Base-by-base conservation (phyloP, 1,140 invertebrate species). In the Caenorhabditis remanei region DNA sequence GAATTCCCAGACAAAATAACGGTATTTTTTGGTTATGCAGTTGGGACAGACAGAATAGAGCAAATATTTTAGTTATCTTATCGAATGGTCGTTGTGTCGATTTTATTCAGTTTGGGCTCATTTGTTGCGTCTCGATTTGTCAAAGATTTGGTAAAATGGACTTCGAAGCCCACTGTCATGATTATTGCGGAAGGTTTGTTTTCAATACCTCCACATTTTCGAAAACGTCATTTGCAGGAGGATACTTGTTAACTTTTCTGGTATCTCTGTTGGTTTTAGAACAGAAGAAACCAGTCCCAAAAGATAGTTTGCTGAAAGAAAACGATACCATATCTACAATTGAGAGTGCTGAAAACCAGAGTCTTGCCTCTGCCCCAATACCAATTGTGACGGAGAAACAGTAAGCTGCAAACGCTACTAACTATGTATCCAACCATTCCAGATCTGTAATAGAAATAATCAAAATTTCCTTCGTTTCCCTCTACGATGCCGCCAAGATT, bases 21-120 rank as follows among this genome's bases (percentile, higher is more conserved):
- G 83, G 88, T 84, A 63, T 14, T 40, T 55, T 67, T 63, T 3
- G 21, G n/a, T 58, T 9, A 58, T 1, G 9, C 14, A 7, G 56
- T 43, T n/a, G 50, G 56, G 8, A 13, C 63, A 4, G 55, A 7
- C 53, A 63, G 16, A 2, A 71, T 46, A 2, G 1, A 21, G 5
- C 43, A 43, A 32, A 11, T 24, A 21, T 71, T 89, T 84, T 40
- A 88, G 88, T 46, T 89, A 16, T 89, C 88, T 6, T 71, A 90
- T 65, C 50, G 88, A n/a, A 89, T 89, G 88, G 83, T 89, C 40
- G 63, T 88, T 5, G 85, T 88, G n/a, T 88, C 87, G 9, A 86
- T 88, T 53, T 5, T 88, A 3, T 88, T 88, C 85, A 86, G 84
- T 61, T 58, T 88, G 53, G 87, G 87, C 0, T 83, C 71, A 32